A percentile compares a stretch with the other conserved stretches of the same genome.
Evolutionary conservation across 2,797 vertebrate species (phyloP).

Genomic region (Crocodylus rhombifer): DNA sequence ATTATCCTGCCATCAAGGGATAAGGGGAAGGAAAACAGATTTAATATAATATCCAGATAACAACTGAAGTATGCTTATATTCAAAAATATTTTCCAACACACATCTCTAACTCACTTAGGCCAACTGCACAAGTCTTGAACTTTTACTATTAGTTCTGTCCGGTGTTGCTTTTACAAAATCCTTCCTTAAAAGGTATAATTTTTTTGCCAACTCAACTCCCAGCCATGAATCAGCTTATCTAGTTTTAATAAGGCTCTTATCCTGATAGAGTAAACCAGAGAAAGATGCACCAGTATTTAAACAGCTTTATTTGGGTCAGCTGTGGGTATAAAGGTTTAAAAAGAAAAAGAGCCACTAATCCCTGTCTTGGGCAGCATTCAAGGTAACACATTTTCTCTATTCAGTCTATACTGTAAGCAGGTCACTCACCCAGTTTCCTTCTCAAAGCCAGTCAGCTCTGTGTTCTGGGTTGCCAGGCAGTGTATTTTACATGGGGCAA

Average conservation of each 20-base stretch:
- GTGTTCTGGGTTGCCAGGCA: too few species aligned
- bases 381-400: not conserved
- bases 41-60: too few species aligned
- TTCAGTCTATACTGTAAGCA: not conserved
- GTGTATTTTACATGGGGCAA: too few species aligned
- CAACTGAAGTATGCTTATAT: not conserved
- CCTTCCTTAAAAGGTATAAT: not conserved
- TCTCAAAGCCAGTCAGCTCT: too few species aligned
- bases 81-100: not conserved
- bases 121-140: too few species aligned
- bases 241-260: not conserved
- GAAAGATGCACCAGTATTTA: not conserved
- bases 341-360: not conserved
- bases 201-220: accelerated
- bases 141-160: not conserved
- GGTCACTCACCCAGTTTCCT: too few species aligned
- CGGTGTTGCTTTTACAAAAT: not conserved
- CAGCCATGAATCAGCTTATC: not conserved
- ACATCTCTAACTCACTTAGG: not conserved
- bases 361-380: not conserved
- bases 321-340: not conserved
- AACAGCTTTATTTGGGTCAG: not conserved
- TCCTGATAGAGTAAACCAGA: not conserved
- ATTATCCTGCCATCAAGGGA: too few species aligned
- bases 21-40: too few species aligned